Conservation (phyloP, 2,888 invertebrate species). For the Byasa hedistus region DNA sequence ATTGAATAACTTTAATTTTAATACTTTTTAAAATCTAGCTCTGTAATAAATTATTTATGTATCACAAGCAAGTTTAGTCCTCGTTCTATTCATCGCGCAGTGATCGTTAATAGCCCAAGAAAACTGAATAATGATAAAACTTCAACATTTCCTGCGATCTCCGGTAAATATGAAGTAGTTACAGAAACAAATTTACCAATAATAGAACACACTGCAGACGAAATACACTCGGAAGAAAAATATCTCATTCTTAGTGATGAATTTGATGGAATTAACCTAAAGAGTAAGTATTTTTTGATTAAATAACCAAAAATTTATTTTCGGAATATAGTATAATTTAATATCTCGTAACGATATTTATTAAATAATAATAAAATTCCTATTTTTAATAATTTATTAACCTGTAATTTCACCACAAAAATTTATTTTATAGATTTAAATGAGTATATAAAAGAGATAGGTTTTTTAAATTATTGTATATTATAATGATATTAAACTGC, state of each 20-base stretch:
- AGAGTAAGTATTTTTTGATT: slow-evolving; percentile 74
- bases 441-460: no score
- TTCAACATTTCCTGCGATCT: slow-evolving; percentile 67
- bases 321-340: no score
- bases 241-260: slow-evolving; percentile 76
- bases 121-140: slow-evolving; percentile 53
- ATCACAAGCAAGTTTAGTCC: slow-evolving; percentile 3
- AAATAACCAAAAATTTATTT: background rate
- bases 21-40: background rate
- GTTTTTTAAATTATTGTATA: no score
- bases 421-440: no score
- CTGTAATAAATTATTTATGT: slow-evolving; percentile 8
- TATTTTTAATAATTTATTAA: no score
- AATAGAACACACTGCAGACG: slow-evolving; percentile 87
- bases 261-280: slow-evolving; percentile 80
- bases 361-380: no score
- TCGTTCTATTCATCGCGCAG: slow-evolving; percentile 10
- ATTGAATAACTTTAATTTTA: slow-evolving; percentile 6
- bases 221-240: slow-evolving; percentile 61
- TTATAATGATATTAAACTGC: no score
- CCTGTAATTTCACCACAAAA: no score
- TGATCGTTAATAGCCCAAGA: slow-evolving; percentile 17
- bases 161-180: slow-evolving; percentile 84
- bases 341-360: no score
- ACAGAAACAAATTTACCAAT: slow-evolving; percentile 84